Conservation (phyloP, 2,113 vertebrate species). For the Rhegmatorhina hoffmannsi region DNA sequence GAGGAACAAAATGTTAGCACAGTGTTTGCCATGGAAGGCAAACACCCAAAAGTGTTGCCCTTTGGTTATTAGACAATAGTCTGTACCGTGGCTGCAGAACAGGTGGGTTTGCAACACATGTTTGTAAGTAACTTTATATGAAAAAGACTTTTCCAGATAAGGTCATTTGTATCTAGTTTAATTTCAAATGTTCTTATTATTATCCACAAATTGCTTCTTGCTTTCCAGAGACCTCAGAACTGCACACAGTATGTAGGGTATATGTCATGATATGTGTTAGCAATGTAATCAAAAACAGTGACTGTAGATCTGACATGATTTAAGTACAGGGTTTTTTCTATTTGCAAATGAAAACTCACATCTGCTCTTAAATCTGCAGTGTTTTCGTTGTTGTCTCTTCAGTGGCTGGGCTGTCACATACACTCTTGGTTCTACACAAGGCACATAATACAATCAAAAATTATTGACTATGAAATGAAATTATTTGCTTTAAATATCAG, state of each 20-base stretch:
- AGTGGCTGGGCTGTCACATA: not conserved
- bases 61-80: slow-evolving; percentile 46
- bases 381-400: not conserved
- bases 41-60: slow-evolving; percentile 40
- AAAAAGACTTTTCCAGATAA: not conserved
- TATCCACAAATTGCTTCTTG: not conserved
- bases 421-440: not conserved
- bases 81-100: slow-evolving; percentile 50
- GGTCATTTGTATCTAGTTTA: not conserved
- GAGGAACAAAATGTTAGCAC: slow-evolving; percentile 43
- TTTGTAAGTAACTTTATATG: slow-evolving; percentile 16
- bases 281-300: not conserved
- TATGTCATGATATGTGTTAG: not conserved
- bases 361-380: not conserved
- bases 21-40: not conserved
- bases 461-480: not conserved
- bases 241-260: not conserved
- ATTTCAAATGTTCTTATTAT: not conserved
- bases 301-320: not conserved
- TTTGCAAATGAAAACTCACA: not conserved
- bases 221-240: not conserved
- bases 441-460: not conserved
- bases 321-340: not conserved
- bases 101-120: slow-evolving; percentile 65
- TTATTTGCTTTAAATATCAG: not conserved